Percentiles rank a stretch among this genome's conserved stretches.
These are phyloP conservation scores for Acrossocheilus fasciatus DNA, from an alignment of 2,797 vertebrate genomes.

Conservation along the genomic window DNA sequence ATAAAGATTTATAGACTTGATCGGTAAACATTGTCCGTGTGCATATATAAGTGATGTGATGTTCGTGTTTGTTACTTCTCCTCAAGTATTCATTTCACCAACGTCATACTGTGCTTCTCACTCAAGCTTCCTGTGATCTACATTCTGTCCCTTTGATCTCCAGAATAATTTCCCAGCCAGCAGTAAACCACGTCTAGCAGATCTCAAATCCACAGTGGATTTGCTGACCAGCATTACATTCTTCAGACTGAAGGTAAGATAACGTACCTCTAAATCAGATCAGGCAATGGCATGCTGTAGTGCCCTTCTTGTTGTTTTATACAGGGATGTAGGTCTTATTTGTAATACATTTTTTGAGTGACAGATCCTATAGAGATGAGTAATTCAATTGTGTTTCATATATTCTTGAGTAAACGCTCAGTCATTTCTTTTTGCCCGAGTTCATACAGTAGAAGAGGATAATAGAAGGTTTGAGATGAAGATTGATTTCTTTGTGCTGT, in stretches of 20 bases:
- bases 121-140: constrained; percentile 16
- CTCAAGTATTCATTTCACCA: neutral
- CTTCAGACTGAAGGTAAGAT: constrained; percentile 95
- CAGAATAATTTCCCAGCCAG: constrained; percentile 98
- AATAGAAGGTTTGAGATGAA: constrained; percentile 37
- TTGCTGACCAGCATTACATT: constrained; percentile 98
- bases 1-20: neutral
- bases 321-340: neutral
- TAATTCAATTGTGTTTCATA: constrained; percentile 10
- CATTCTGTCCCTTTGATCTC: constrained; percentile 33
- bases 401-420: neutral
- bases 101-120: neutral
- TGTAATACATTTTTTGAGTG: constrained; percentile 13
- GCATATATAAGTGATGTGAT: neutral
- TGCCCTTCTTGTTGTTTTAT: neutral
- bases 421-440: constrained; percentile 20
- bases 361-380: constrained; percentile 13
- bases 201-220: constrained; percentile 96
- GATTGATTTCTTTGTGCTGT: constrained; percentile 43
- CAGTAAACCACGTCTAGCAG: constrained; percentile 88
- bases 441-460: constrained; percentile 1
- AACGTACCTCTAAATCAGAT: neutral
- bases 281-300: too few relatives aligned
- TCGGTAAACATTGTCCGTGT: neutral
- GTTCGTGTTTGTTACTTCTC: neutral